phyloP scores from a whole-genome alignment of 2,113 vertebrate genomes.

The Microtus oregoni region DNA sequence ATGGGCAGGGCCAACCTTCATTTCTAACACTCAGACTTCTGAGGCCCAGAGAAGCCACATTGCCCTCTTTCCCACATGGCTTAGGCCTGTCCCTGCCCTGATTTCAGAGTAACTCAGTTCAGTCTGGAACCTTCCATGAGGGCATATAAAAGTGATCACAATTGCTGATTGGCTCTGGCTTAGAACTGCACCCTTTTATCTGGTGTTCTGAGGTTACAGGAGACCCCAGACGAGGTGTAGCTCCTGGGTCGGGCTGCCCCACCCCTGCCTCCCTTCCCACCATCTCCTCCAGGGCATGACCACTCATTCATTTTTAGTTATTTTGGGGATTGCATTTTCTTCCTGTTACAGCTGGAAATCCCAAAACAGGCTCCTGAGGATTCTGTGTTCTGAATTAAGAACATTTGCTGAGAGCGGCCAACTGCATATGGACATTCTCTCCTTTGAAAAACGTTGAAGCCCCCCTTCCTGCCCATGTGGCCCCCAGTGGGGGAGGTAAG shows the following conservation, averaged over 20 bases:
- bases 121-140: neutral
- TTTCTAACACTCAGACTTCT: neutral
- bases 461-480: neutral
- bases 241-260: neutral
- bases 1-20: neutral
- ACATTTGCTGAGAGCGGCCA: neutral
- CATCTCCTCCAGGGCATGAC: neutral
- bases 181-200: neutral
- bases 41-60: neutral
- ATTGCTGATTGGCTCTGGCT: neutral
- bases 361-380: neutral
- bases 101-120: neutral
- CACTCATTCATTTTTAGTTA: conserved; percentile 19
- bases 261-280: neutral
- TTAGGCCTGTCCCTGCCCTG: neutral
- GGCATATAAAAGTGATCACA: neutral
- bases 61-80: neutral
- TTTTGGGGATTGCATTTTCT: conserved; percentile 42
- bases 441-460: neutral
- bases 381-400: conserved; percentile 14
- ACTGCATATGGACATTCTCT: neutral
- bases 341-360: conserved; percentile 26
- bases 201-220: neutral
- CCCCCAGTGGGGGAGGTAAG: neutral
- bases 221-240: neutral